Conservation (phyloP, 2,888 invertebrate genomes). For the Eurytoma adleriae region DNA sequence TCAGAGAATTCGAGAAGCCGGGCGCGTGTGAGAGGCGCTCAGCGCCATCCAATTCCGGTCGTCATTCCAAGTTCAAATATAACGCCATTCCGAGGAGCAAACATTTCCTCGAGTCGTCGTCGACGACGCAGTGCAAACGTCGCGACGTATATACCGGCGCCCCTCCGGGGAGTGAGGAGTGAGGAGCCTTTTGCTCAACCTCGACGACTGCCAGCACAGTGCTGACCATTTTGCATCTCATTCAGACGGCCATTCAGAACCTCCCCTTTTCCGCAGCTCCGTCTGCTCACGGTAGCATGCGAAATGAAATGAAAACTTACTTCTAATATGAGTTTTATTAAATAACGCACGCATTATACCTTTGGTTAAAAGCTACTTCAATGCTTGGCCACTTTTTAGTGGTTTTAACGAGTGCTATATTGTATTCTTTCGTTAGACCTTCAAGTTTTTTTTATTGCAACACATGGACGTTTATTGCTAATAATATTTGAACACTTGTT, state of each 20-base stretch:
- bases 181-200: conserved; percentile 48
- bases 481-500: too few species aligned
- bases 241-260: conserved; percentile 69
- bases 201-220: conserved; percentile 44
- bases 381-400: too few species aligned
- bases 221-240: conserved; percentile 75
- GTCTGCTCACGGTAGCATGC: neutral
- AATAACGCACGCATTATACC: conserved; percentile 9
- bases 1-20: conserved; percentile 2
- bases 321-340: conserved; percentile 24
- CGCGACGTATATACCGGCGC: conserved; percentile 22
- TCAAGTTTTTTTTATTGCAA: too few species aligned
- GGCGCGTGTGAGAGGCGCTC: conserved; percentile 41
- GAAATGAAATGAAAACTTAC: conserved; percentile 18
- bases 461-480: too few species aligned
- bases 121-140: conserved; percentile 44
- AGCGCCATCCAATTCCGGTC: conserved; percentile 71
- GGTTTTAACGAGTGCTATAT: too few species aligned
- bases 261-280: neutral
- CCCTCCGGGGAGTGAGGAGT: conserved; percentile 20
- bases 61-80: conserved; percentile 76
- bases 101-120: conserved; percentile 68
- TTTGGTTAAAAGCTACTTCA: too few species aligned
- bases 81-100: conserved; percentile 73
- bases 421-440: too few species aligned